Evolutionary conservation across 2,888 invertebrate species (phyloP), one percentile per base, ranked within the genome.

Genomic region (Seladonia tumulorum): DNA sequence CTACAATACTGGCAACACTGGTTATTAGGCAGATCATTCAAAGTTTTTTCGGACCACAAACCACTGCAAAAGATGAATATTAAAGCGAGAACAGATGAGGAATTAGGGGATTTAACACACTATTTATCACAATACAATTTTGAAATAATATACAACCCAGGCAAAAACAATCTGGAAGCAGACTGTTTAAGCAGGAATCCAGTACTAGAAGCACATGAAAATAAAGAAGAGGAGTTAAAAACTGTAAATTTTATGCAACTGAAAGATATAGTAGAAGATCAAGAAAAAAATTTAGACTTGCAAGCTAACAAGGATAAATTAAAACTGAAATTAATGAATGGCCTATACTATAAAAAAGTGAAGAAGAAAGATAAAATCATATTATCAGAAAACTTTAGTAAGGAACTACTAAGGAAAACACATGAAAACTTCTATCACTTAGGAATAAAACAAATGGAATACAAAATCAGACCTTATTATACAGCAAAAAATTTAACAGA

Each of bases 1-100:
- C 68, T 68, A 39, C 22, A 68, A 39, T 68, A 68, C 22, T 68
- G 68, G 68, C 68, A 22, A 70, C 18, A 68, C 22, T 68, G 68
- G 68, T 39, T 71, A 63, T 45, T 72, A 1, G 42, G 75, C 12
- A 73, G 73, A 42, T 4, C 39, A 29, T 75, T 75, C 25, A 68
- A 16, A 14, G 68, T 80, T 49, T 68, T 66, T 12, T 66, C 80
- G 57, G 73, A 86, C 53, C 76, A 81, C 10, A 81, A 81, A 72
- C 76, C 76, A 5, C 63, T 81, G 18, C 39, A 81, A 81, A 81
- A 81, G 3, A 57, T 81, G 35, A 81, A 81, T 18, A 18, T 80
- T 2, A 80, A 75, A 35, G 68, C 49, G 22, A 0, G 53, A 53
- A 16, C 53, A 53, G 53, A 53, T 22, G 53, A 53, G 22, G 53